Conservation (phyloP, 1,140 invertebrate genomes). For the Drosophila subpulchrella region DNA sequence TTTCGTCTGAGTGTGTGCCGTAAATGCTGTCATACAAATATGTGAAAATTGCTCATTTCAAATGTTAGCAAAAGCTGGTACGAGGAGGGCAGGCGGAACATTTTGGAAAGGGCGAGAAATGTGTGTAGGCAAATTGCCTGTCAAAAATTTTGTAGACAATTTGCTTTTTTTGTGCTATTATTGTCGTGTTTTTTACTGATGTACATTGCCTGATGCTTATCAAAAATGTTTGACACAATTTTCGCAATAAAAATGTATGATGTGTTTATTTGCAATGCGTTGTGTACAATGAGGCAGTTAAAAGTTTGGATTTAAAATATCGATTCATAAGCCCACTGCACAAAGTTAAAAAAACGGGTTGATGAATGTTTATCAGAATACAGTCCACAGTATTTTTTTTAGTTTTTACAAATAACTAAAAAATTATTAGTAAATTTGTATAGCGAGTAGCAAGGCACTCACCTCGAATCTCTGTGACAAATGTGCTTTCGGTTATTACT, state of each 20-base stretch:
- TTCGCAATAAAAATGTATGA: slow-evolving; percentile 46
- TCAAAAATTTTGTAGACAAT: slow-evolving; percentile 76
- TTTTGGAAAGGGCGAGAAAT: not conserved
- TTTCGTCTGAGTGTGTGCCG: slow-evolving; percentile 41
- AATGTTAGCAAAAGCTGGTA: slow-evolving; percentile 49
- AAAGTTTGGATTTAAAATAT: slow-evolving; percentile 3
- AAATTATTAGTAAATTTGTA: not conserved
- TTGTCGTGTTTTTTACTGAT: slow-evolving; percentile 33
- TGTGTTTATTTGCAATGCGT: slow-evolving; percentile 33
- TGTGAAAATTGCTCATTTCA: slow-evolving; percentile 82
- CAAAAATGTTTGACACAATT: slow-evolving; percentile 66
- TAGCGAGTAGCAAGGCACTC: not conserved
- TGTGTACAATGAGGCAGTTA: not conserved
- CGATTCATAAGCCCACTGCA: not conserved
- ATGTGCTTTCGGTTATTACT: not conserved
- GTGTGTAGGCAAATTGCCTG: slow-evolving; percentile 77
- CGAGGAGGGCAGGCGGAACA: not conserved
- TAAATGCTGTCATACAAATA: slow-evolving; percentile 77
- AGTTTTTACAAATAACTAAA: not conserved
- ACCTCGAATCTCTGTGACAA: not conserved
- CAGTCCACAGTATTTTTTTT: not conserved
- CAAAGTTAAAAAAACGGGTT: too few species aligned
- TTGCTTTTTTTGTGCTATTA: slow-evolving; percentile 52
- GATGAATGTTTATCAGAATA: too few species aligned
- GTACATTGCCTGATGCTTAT: slow-evolving; percentile 58